A percentile compares a stretch with the other conserved stretches of the same genome.
phyloP scores from a whole-genome alignment of 2,113 vertebrate genomes.

The Alosa alosa region DNA sequence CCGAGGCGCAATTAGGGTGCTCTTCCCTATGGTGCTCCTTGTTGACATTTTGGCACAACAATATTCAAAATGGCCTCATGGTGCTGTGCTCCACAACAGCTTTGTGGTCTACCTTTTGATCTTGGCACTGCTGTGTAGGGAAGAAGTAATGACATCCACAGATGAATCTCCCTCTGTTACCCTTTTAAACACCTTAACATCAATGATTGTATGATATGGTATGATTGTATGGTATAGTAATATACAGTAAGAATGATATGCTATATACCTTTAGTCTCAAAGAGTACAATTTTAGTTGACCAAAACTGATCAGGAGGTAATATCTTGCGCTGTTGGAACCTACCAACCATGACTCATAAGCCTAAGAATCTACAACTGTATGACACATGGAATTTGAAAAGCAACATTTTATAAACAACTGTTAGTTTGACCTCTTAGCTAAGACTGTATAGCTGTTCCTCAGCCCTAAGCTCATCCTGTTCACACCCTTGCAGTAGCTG shows the following conservation, averaged over 20 bases:
- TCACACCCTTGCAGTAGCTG: background rate
- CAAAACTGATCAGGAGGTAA: background rate
- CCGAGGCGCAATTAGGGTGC: slow-evolving; percentile 20
- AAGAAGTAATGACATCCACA: background rate
- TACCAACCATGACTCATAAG: background rate
- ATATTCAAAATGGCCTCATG: slow-evolving; percentile 2
- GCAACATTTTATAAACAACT: background rate
- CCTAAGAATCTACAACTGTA: background rate
- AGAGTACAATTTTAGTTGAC: background rate
- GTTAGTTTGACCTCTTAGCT: background rate
- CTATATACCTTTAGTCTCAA: background rate
- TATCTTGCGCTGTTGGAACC: background rate
- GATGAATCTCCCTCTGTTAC: background rate
- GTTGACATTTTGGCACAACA: slow-evolving; percentile 36
- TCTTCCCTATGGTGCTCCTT: slow-evolving; percentile 29
- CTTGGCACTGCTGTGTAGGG: background rate
- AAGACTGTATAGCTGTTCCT: background rate
- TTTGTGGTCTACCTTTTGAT: background rate
- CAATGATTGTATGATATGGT: background rate
- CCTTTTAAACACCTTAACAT: background rate
- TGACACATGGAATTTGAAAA: background rate
- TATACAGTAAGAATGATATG: no score
- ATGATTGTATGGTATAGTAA: background rate
- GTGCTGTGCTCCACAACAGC: background rate
- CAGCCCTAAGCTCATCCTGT: background rate